Conservation (phyloP, 2,113 vertebrate species). For the Pluvianellus socialis region DNA sequence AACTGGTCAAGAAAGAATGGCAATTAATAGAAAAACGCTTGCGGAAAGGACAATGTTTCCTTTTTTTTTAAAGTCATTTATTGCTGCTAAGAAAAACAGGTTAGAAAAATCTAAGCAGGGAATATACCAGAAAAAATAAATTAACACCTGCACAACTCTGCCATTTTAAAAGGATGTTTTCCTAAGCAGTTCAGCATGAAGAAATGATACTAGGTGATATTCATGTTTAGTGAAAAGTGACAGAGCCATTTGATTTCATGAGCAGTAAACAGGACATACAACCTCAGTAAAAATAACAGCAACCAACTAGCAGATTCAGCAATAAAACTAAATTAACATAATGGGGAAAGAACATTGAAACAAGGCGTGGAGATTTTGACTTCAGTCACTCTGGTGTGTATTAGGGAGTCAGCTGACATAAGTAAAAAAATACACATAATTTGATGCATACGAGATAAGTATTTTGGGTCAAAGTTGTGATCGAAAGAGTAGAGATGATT, state of each 20-base stretch:
- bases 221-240: slow-evolving; percentile 27
- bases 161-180: not conserved
- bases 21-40: not conserved
- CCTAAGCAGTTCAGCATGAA: not conserved
- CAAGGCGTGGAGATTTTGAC: not conserved
- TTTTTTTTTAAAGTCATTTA: not conserved
- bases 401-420: not conserved
- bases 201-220: slow-evolving; percentile 17
- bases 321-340: slow-evolving; percentile 25
- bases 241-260: slow-evolving; percentile 33
- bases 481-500: not conserved
- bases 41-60: not conserved
- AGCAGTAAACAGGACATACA: not conserved
- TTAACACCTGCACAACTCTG: not conserved
- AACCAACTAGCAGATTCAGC: not conserved
- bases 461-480: not conserved
- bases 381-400: not conserved
- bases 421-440: not conserved
- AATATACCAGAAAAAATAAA: not conserved
- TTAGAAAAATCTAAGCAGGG: not conserved
- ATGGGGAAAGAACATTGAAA: not conserved
- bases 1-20: not conserved
- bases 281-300: slow-evolving; percentile 36
- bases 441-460: not conserved
- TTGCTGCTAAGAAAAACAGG: not conserved